Evolutionary conservation across 2,888 invertebrate species (phyloP), one percentile per base, ranked within the genome.

Genomic region (Zeuzera pyrina): DNA sequence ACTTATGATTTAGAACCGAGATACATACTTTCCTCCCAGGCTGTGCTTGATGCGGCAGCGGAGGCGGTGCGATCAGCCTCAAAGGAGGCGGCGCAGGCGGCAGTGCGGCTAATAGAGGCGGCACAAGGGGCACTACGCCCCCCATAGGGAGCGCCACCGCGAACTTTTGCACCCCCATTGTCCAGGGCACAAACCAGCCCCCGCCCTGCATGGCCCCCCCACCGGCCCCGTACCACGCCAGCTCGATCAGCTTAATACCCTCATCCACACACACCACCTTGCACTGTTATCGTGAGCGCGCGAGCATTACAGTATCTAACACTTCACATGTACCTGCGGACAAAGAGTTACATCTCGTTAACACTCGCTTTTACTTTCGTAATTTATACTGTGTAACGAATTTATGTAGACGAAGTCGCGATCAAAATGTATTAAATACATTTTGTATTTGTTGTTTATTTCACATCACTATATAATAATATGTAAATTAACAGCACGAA

Each of bases 171-270:
- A 83, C 43, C 43, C 81, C 79, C 79, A 81, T 57, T 30, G 51
- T 77, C 52, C 78, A 78, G 58, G 78, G 79, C 41, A 79, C 72
- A 51, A 79, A 63, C 61, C 79, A 79, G 60, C 81, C 79, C 29
- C 76, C 79, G 42, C 77, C 78, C 49, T 74, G 76, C 72, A 77
- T 77, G 74, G 77, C 78, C 55, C 76, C 78, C 52, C 68, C 69
- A 28, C 65, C 63, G 49, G 60, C 57, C 54, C 81, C 76, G 81
- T 79, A 81, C 83, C 83, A 83, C 77, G 81, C 83, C 81, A 83
- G 79, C 65, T 56, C 71, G 74, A 71, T 71, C 67, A 67, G 49
- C 68, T 67, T 43, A 36, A 48, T 51, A 49, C 36, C 68, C 73
- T 64, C 77, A 76, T 74, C 51, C 65, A 52, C 50, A 42, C 60